These are phyloP conservation scores for Cranoglanis bouderius DNA, from an alignment of 2,113 vertebrate genomes.

Conservation along the genomic window DNA sequence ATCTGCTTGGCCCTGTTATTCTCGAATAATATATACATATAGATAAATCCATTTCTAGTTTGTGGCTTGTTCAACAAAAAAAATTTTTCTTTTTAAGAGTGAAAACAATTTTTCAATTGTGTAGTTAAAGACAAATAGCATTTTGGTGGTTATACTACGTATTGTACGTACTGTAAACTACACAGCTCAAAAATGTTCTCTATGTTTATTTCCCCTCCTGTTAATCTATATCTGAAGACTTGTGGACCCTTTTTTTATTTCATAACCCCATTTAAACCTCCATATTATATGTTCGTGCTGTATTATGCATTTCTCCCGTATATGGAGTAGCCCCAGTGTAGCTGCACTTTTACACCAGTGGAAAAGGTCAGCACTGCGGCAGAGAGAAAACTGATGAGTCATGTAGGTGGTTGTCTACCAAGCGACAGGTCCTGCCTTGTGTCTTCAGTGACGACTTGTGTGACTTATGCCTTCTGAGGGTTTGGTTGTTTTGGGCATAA, in stretches of 20 bases:
- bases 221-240: neutral
- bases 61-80: neutral
- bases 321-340: neutral
- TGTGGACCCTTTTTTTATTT: neutral
- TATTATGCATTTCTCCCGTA: neutral
- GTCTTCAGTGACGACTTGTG: neutral
- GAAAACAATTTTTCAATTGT: neutral
- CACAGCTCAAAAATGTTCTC: neutral
- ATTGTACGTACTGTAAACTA: neutral
- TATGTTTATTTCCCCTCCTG: too few species aligned
- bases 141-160: neutral
- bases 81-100: neutral
- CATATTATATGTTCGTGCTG: neutral
- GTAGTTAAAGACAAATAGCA: neutral
- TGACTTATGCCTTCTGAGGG: neutral
- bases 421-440: slow-evolving; percentile 13
- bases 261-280: neutral
- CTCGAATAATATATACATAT: neutral
- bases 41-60: neutral
- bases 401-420: slow-evolving; percentile 15
- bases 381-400: slow-evolving; percentile 48
- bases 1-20: slow-evolving; percentile 16
- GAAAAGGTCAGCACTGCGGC: slow-evolving; percentile 47
- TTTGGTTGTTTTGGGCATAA: neutral
- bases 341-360: slow-evolving; percentile 23